phyloP scores from a whole-genome alignment of 2,113 vertebrate species.

The Actenoides lindsayi region DNA sequence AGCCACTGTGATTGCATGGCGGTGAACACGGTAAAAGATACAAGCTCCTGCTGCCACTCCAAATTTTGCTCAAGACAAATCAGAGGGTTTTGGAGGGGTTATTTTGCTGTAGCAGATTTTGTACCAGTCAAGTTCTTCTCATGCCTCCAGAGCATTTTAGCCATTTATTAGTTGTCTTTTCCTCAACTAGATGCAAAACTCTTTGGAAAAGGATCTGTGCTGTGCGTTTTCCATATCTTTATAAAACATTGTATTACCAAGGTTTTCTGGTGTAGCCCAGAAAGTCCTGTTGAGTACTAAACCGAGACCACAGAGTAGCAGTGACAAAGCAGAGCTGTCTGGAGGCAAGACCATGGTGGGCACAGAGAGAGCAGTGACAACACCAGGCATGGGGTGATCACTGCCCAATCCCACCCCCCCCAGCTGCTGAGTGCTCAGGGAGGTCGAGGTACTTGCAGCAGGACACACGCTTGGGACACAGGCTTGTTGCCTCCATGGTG shows the following conservation, averaged over 20 bases:
- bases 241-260: not conserved
- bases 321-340: not conserved
- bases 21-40: not conserved
- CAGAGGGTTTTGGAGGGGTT: not conserved
- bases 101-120: not conserved
- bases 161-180: not conserved
- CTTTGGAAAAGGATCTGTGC: not conserved
- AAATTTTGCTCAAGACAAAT: not conserved
- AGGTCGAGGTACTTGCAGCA: not conserved
- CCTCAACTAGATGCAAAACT: not conserved
- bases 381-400: rapidly evolving
- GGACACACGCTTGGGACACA: not conserved
- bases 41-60: not conserved
- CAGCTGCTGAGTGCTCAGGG: rapidly evolving
- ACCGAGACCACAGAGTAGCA: not conserved
- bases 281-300: not conserved
- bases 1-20: rapidly evolving
- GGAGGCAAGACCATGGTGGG: not conserved
- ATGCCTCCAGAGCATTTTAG: not conserved
- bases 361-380: rapidly evolving
- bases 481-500: not conserved
- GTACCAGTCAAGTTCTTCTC: not conserved
- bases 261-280: not conserved
- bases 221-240: not conserved
- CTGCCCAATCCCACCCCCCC: not conserved